Evolutionary conservation across 2,888 invertebrate genomes (phyloP), one percentile per base, ranked within the genome.

Genomic region (Ditula angustiorana): DNA sequence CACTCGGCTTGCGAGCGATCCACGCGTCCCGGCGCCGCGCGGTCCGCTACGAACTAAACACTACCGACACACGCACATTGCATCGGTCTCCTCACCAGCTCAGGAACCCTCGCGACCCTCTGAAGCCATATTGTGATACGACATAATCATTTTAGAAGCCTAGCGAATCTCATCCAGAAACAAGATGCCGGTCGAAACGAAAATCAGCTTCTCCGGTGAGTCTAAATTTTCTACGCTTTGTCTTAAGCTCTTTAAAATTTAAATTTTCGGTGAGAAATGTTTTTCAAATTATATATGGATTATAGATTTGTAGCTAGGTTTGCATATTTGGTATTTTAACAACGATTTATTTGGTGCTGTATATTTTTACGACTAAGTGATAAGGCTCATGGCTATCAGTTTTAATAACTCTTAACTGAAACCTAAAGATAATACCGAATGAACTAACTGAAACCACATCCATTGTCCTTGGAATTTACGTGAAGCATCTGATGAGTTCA

Each of bases 201-300:
- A 79, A 88, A 92, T 92, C 71, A 91, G 92, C 84, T 92, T 92
- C 79, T 92, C 92, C 72, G 92, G 92, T 92, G 72, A 91, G 92
- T 90, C 60, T 70, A 44, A 68, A 64, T 62, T 69, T 63, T 57
- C 41, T 61, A 13, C 33, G 57, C 21, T 35, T 21, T 19, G 10
- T 41, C 41, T 10, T 41, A 19, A 8, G 37, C 8, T 33, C 19
- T 33, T n/a, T 8, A 35, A 47, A 55, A 13, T 55, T 47, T 47
- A 4, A 5, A 61, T 24, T 28, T 47, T 61, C 26, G n/a, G 5
- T 19, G 2, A 13, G 4, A 13, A 5, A 5, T 24, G 5, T 23
- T n/a, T n/a, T n/a, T n/a, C n/a, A n/a, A n/a, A n/a, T n/a, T n/a
- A n/a, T n/a, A n/a, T n/a, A n/a, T n/a, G n/a, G n/a, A n/a, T n/a